These are phyloP conservation scores for Margarornis squamiger DNA, from an alignment of 2,797 vertebrate species.

Conservation along the genomic window DNA sequence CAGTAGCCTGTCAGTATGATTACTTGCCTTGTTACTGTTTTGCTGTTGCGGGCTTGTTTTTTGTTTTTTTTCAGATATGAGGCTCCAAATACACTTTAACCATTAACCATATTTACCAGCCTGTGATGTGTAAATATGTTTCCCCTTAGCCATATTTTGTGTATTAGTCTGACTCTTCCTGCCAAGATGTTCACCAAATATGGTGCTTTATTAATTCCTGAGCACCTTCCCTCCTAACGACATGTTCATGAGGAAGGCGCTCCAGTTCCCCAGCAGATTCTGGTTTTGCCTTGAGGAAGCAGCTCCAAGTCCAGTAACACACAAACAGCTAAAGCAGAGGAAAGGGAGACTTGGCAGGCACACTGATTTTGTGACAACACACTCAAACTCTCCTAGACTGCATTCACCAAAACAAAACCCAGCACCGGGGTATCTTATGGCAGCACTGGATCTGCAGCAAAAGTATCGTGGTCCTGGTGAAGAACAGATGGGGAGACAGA, in stretches of 20 bases:
- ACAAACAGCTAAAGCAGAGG: neutral
- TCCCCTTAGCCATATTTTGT: constrained; percentile 50
- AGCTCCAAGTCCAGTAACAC: neutral
- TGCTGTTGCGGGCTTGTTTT: neutral
- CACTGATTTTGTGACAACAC: neutral
- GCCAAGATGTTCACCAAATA: constrained; percentile 58
- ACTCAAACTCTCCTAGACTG: neutral
- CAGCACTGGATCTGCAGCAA: neutral
- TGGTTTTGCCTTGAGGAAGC: neutral
- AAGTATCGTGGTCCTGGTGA: fast-evolving
- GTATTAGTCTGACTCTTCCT: constrained; percentile 29
- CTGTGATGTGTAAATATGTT: constrained; percentile 34
- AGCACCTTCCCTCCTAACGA: constrained; percentile 3
- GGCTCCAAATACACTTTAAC: neutral
- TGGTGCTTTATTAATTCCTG: neutral
- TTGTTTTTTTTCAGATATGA: neutral
- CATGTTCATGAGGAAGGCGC: neutral
- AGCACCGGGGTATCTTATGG: neutral
- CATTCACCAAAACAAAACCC: neutral
- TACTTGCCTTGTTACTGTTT: neutral
- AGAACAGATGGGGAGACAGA: neutral
- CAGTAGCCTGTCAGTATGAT: neutral
- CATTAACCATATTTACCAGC: constrained; percentile 33
- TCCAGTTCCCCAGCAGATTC: neutral
- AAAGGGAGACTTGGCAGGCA: neutral